Percentiles rank a stretch among this genome's conserved stretches.
Conservation (phyloP, 2,113 vertebrate species). For the Engystomops pustulosus region DNA sequence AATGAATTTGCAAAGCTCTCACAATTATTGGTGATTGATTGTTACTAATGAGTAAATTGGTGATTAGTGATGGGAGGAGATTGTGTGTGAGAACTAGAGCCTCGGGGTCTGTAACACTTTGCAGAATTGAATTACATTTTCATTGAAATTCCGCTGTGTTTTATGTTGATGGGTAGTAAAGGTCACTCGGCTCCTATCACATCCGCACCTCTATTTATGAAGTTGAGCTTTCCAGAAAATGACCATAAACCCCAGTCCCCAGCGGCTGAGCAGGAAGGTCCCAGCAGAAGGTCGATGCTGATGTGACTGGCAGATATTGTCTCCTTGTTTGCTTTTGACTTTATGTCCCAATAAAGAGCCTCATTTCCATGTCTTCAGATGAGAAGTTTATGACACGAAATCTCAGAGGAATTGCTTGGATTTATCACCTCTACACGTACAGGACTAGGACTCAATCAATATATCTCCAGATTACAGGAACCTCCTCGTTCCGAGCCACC, state of each 20-base stretch:
- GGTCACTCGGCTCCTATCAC: too few relatives aligned
- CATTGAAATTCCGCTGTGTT: too few relatives aligned
- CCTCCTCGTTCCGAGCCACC: background rate
- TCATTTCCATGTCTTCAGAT: background rate
- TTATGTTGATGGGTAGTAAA: too few relatives aligned
- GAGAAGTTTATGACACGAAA: background rate
- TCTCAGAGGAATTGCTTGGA: background rate
- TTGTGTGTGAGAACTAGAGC: too few relatives aligned
- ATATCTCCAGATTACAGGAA: background rate
- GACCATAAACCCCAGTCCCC: background rate
- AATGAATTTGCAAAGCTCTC: too few relatives aligned
- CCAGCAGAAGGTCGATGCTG: background rate
- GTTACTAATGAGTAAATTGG: too few relatives aligned
- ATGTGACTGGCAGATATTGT: background rate
- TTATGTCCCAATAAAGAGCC: background rate
- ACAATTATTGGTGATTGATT: too few relatives aligned
- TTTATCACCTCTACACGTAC: background rate
- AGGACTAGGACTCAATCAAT: background rate
- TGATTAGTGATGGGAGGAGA: too few relatives aligned
- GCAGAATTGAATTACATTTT: too few relatives aligned
- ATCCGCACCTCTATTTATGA: too few relatives aligned
- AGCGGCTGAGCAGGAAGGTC: background rate
- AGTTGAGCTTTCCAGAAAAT: background rate
- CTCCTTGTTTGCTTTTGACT: constrained; percentile 2
- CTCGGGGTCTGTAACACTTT: too few relatives aligned